Percentiles rank a stretch among this genome's conserved stretches.
phyloP scores from a whole-genome alignment of 2,888 invertebrate species.

The Morinoia aosen region DNA sequence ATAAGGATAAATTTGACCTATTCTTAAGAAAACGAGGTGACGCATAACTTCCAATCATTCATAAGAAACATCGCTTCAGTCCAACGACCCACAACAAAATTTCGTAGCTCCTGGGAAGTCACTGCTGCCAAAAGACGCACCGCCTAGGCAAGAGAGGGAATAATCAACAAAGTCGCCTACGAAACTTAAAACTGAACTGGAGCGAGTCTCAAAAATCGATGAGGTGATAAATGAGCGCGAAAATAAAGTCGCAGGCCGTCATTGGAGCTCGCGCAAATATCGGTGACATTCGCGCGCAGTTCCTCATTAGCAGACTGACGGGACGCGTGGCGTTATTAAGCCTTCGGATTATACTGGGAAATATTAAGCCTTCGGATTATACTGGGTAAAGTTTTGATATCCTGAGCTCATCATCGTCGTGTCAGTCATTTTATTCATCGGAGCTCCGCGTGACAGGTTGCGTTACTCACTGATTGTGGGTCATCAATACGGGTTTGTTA shows the following conservation, averaged over 20 bases:
- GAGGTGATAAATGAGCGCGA: constrained; percentile 5
- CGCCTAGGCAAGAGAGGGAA: neutral
- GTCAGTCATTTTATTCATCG: neutral
- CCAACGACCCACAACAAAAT: too few species aligned
- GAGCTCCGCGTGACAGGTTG: neutral
- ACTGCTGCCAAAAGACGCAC: too few species aligned
- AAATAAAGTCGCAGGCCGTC: neutral
- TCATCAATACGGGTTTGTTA: neutral
- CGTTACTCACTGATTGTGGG: neutral
- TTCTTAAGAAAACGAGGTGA: too few species aligned
- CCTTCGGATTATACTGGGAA: neutral
- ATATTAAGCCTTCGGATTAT: neutral
- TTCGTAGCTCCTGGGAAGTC: too few species aligned
- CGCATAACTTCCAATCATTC: too few species aligned
- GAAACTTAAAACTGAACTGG: neutral
- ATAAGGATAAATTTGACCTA: too few species aligned
- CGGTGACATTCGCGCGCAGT: neutral
- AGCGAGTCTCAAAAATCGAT: neutral
- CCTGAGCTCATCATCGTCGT: neutral
- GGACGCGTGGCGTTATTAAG: neutral
- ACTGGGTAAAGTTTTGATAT: neutral
- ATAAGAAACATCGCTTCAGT: too few species aligned
- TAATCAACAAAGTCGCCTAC: neutral
- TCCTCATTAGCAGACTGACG: constrained; percentile 35
- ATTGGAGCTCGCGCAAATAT: neutral